A percentile compares a stretch with the other conserved stretches of the same genome.
Evolutionary conservation across 2,113 vertebrate species (phyloP).

Genomic region (Motacilla tschutschensis): DNA sequence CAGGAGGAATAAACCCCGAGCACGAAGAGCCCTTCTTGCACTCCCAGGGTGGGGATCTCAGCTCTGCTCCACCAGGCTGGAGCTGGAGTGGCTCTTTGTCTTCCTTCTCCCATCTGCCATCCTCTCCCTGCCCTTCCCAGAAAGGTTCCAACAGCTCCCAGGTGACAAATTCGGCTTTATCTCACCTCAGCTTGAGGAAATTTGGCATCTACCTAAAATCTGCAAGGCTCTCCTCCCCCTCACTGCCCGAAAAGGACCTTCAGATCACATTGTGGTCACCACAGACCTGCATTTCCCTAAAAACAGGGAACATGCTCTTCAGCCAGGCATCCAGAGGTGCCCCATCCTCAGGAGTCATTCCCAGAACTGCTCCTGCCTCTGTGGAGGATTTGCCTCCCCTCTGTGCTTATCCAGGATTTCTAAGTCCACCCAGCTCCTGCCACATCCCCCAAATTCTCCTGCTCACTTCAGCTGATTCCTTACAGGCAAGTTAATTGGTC

Average conservation of each 20-base stretch:
- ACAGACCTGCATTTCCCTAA: not conserved
- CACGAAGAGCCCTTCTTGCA: not conserved
- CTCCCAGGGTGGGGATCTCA: not conserved
- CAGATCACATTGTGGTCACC: rapidly evolving
- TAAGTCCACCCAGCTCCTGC: not conserved
- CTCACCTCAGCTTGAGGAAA: not conserved
- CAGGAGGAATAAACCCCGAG: not conserved
- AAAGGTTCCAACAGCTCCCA: not conserved
- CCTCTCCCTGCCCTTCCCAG: not conserved
- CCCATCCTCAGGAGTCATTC: not conserved
- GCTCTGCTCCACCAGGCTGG: not conserved
- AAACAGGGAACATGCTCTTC: not conserved
- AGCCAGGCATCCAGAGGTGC: not conserved
- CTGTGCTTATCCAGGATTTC: rapidly evolving
- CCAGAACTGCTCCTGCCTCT: not conserved
- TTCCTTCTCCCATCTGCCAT: not conserved
- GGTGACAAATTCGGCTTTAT: not conserved
- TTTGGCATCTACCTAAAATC: not conserved
- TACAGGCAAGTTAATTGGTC: not conserved
- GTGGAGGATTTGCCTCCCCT: not conserved
- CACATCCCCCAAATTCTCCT: not conserved
- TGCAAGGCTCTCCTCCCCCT: not conserved
- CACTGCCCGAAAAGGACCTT: not conserved
- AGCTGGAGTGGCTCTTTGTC: not conserved
- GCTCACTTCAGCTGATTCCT: not conserved